Base-by-base conservation (phyloP, 2,888 invertebrate species). In the Thymelicus acteon region DNA sequence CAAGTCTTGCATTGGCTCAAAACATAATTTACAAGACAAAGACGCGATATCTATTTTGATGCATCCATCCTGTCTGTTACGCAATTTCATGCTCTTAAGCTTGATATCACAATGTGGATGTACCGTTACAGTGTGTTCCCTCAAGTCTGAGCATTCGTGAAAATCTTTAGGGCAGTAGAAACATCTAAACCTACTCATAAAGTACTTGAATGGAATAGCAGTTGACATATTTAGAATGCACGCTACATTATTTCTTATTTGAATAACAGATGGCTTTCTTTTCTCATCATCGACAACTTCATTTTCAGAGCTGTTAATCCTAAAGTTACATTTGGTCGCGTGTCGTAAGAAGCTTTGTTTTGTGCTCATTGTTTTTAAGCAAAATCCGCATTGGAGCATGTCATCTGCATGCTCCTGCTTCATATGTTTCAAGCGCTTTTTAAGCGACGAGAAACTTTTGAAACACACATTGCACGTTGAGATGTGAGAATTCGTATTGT, bases 131-230 rank as follows among this genome's bases (percentile, higher is more conserved):
- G 90, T 88, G 60, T 93, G 93, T 7, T 85, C 78, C 73, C 83
- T 89, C 2, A 93, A 79, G 63, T 84, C 83, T 1, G 86, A 82
- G 65, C 90, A 88, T 13, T 85, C 83, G 0, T 74, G 76, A 62
- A 90, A 93, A 57, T 90, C 87, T 80, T 86, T 85, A 0, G 90
- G 77, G 72, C 93, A 93, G 72, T 90, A 93, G 67, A 92, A 93
- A 74, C 92, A 93, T 39, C 89, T 76, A 63, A 92, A 90, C 65
- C 82, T 84, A 70, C 84, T 87, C 80, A 87, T 84, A 72, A 82
- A 90, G 76, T 82, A 86, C 72, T 91, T 92, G 63, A 92, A 92
- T 0, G 92, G 92, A 15, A 92, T 75, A 1, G 87, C 89, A 0
- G 89, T 89, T 0, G 91, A 88, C 84, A 86, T 89, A 69, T 91